phyloP scores from a whole-genome alignment of 1,140 invertebrate genomes.

The Liolophura sinensis region DNA sequence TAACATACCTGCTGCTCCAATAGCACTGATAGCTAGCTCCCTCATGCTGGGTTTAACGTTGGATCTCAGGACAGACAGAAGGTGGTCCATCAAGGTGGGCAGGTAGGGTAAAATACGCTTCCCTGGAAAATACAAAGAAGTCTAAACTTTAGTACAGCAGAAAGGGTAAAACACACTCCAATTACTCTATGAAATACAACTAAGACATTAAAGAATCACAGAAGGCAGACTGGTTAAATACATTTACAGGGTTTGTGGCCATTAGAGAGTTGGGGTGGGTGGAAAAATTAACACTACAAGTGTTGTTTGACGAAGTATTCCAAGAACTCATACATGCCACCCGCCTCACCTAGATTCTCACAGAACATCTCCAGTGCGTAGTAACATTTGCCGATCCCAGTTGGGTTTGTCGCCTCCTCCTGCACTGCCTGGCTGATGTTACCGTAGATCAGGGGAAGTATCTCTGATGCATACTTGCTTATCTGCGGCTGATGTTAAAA shows the following conservation, averaged over 20 bases:
- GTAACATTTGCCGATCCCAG: conserved; percentile 73
- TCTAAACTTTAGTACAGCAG: neutral
- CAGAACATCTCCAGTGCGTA: conserved; percentile 82
- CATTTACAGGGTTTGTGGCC: neutral
- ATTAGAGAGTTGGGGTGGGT: too few relatives aligned
- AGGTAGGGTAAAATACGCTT: conserved; percentile 73
- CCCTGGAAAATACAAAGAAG: conserved; percentile 39
- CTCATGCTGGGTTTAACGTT: conserved; percentile 64
- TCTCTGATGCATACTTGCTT: conserved; percentile 70
- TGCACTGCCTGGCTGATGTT: conserved; percentile 67
- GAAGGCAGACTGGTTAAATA: neutral
- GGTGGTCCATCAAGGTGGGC: conserved; percentile 71
- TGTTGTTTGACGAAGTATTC: neutral
- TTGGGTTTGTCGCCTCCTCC: conserved; percentile 63
- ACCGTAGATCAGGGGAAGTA: conserved; percentile 76
- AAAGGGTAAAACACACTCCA: neutral
- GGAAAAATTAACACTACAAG: conserved; percentile 9
- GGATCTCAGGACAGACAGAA: conserved; percentile 67
- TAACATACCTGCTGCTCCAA: conserved; percentile 67
- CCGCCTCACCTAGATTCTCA: conserved; percentile 69
- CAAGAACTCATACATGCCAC: neutral
- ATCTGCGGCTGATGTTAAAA: conserved; percentile 65
- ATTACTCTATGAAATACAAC: too few relatives aligned
- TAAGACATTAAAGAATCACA: too few relatives aligned
- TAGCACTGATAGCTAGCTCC: conserved; percentile 70